Evolutionary conservation across 2,888 invertebrate species (phyloP), one percentile per base, ranked within the genome.

Genomic region (Capitulum mitella): DNA sequence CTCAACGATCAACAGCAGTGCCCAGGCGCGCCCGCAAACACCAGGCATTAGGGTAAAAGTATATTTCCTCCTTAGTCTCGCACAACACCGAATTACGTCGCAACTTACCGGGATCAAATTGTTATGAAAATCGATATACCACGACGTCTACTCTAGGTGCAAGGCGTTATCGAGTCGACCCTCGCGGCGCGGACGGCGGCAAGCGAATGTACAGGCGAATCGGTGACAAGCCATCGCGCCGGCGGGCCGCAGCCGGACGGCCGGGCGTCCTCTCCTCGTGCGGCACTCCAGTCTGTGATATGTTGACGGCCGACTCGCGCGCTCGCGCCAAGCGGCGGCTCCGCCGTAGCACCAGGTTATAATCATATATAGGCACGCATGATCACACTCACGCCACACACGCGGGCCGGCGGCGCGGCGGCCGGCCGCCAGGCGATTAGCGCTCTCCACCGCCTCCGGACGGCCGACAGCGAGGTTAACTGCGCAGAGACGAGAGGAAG

Each of bases 41-140:
- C 26, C n/a, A 54, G 8, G 14, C 61, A 12, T 12, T 70, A 32
- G 64, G 64, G 64, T 70, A 70, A 37, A 70, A 70, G 64, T 70
- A 70, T 70, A 70, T 70, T 70, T 70, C 37, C 64, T 70, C 37
- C n/a, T 70, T 37, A 19, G 19, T 70, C 37, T 70, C 37, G 64
- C 37, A 70, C 64, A 70, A 70, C 64, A 70, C 64, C 64, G 12
- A 70, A 70, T 37, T 70, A 70, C 37, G 64, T 37, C 64, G 64
- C 37, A 34, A 70, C 32, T 70, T 22, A 37, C 64, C 37, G 64
- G 64, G 37, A 70, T 32, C 64, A 51, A 10, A 70, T 37, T 70
- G 64, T 70, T 70, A 70, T 37, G 58, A 70, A 70, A 70, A 70
- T 19, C 19, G 3, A 5, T 34, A 19, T n/a, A 16, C 10, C 16